These are phyloP conservation scores for Cecropterus lyciades DNA, from an alignment of 1,140 invertebrate genomes.

Conservation along the genomic window DNA sequence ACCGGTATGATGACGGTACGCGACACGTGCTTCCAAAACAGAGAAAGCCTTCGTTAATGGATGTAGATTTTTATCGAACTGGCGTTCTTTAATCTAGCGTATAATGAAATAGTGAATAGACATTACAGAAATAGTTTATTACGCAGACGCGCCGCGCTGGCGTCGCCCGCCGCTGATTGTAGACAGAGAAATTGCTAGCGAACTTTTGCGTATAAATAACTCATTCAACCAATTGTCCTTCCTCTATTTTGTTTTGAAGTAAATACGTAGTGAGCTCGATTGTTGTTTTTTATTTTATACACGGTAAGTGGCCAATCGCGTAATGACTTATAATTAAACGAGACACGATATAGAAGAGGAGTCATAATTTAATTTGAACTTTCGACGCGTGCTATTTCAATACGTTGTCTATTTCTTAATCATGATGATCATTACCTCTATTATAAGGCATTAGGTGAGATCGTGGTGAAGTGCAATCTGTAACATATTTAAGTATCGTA, in stretches of 20 bases:
- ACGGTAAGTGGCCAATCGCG: neutral
- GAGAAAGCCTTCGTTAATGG: neutral
- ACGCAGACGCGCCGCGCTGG: conserved; percentile 61
- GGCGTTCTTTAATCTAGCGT: conserved; percentile 48
- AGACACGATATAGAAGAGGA: too few relatives aligned
- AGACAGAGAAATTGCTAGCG: conserved; percentile 47
- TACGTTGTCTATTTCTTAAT: too few relatives aligned
- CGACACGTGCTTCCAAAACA: neutral
- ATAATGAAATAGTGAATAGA: conserved; percentile 65
- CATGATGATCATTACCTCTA: too few relatives aligned
- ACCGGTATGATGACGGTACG: too few relatives aligned
- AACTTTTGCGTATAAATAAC: conserved; percentile 35
- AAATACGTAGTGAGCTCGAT: neutral
- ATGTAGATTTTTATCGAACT: conserved; percentile 26
- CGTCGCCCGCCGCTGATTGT: conserved; percentile 63
- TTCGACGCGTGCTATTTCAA: too few relatives aligned
- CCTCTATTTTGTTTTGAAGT: conserved; percentile 22
- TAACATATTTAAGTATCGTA: too few relatives aligned
- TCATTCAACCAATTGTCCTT: conserved; percentile 36
- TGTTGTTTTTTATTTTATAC: neutral
- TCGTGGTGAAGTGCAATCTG: too few relatives aligned
- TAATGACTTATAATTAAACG: neutral
- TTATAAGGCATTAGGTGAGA: too few relatives aligned
- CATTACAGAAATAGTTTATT: conserved; percentile 70
- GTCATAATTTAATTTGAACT: too few relatives aligned